These are phyloP conservation scores for Pitta sordida DNA, from an alignment of 2,113 vertebrate species.

Conservation along the genomic window DNA sequence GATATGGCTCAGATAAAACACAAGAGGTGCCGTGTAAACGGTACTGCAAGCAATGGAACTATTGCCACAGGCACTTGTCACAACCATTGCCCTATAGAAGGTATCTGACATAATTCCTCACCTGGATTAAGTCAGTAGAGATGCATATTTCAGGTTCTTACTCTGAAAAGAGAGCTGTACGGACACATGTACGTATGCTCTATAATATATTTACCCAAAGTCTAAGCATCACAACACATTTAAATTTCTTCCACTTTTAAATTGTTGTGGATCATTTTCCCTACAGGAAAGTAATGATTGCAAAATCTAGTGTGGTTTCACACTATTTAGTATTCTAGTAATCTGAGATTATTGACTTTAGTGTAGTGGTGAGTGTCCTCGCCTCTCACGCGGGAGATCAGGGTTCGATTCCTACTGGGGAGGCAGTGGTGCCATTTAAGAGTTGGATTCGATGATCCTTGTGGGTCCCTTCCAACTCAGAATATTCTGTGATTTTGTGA, in stretches of 20 bases:
- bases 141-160: not conserved
- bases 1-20: not conserved
- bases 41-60: not conserved
- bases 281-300: not conserved
- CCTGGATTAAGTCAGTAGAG: not conserved
- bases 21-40: not conserved
- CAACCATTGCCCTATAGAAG: not conserved
- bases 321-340: not conserved
- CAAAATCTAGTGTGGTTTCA: not conserved
- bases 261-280: not conserved
- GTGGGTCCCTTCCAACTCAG: no score
- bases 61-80: not conserved
- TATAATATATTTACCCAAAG: not conserved
- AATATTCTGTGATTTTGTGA: no score
- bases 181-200: not conserved
- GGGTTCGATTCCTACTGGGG: no score
- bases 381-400: no score
- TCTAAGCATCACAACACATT: not conserved
- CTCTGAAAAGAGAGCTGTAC: not conserved
- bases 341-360: not conserved
- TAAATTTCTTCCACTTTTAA: not conserved
- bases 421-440: no score
- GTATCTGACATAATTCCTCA: not conserved
- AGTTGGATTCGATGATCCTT: no score
- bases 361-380: no score